These are phyloP conservation scores for Oscheius sp. DNA, from an alignment of 2,888 invertebrate genomes.

Conservation along the genomic window DNA sequence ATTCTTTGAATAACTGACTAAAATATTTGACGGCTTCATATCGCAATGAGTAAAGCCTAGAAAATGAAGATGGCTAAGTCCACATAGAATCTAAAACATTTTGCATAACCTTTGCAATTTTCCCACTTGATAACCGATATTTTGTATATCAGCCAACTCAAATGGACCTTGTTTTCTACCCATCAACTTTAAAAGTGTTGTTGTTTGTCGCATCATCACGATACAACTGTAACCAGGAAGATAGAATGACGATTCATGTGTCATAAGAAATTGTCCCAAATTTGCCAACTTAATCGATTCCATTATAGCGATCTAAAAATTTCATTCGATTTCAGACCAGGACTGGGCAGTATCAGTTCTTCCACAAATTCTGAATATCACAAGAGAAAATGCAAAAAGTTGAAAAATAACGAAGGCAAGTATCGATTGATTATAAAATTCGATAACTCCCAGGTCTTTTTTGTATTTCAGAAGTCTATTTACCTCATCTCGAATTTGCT, in stretches of 20 bases:
- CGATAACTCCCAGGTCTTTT: no score
- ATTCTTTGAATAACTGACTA: neutral
- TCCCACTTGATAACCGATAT: conserved; percentile 8
- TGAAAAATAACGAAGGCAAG: no score
- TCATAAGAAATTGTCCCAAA: conserved; percentile 2
- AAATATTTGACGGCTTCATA: conserved; percentile 10
- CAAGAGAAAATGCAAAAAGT: no score
- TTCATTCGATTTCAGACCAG: neutral
- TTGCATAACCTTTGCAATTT: neutral
- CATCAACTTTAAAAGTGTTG: neutral
- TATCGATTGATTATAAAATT: no score
- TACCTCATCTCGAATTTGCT: neutral
- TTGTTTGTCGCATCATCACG: neutral
- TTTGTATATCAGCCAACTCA: neutral
- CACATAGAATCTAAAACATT: neutral
- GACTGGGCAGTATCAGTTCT: no score
- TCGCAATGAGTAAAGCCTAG: conserved; percentile 2
- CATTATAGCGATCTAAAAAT: neutral
- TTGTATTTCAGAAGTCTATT: no score
- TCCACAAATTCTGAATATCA: no score
- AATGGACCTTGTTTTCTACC: neutral
- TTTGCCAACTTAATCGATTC: neutral
- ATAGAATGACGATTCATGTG: neutral
- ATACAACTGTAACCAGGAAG: neutral
- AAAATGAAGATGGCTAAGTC: neutral